Conservation (phyloP, 1,140 invertebrate genomes). For the Lepidotrigona ventralis region DNA sequence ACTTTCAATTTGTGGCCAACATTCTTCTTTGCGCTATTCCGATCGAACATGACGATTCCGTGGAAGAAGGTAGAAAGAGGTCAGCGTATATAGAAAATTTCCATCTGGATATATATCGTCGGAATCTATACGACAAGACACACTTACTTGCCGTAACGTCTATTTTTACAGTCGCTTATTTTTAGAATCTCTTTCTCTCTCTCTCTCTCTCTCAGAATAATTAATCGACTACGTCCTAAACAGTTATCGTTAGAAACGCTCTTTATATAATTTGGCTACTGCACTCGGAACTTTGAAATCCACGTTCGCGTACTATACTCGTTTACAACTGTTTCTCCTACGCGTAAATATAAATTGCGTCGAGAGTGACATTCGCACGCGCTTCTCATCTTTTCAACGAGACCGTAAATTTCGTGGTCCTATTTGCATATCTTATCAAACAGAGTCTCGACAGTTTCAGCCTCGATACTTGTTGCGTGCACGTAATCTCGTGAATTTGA, state of each 20-base stretch:
- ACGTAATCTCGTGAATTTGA: neutral
- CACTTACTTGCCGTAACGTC: neutral
- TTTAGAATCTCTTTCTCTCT: neutral
- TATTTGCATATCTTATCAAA: too few relatives aligned
- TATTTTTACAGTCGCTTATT: neutral
- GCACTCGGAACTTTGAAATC: too few relatives aligned
- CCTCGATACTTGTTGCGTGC: too few relatives aligned
- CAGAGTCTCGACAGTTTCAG: too few relatives aligned
- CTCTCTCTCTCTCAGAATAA: neutral
- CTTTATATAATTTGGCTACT: neutral
- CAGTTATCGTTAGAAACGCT: neutral
- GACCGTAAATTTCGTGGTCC: too few relatives aligned
- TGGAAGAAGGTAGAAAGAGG: slow-evolving; percentile 26
- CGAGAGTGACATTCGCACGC: too few relatives aligned
- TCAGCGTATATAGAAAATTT: slow-evolving; percentile 27
- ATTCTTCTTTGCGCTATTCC: slow-evolving; percentile 6
- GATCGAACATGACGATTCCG: slow-evolving; percentile 20
- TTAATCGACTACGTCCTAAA: neutral
- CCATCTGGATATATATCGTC: neutral
- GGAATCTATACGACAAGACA: neutral
- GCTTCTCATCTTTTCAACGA: too few relatives aligned
- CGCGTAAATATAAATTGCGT: too few relatives aligned
- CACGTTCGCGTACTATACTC: too few relatives aligned
- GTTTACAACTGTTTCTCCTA: too few relatives aligned
- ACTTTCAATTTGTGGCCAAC: slow-evolving; percentile 21